These are phyloP conservation scores for Drosophila lini DNA, from an alignment of 1,140 invertebrate genomes.

Conservation along the genomic window DNA sequence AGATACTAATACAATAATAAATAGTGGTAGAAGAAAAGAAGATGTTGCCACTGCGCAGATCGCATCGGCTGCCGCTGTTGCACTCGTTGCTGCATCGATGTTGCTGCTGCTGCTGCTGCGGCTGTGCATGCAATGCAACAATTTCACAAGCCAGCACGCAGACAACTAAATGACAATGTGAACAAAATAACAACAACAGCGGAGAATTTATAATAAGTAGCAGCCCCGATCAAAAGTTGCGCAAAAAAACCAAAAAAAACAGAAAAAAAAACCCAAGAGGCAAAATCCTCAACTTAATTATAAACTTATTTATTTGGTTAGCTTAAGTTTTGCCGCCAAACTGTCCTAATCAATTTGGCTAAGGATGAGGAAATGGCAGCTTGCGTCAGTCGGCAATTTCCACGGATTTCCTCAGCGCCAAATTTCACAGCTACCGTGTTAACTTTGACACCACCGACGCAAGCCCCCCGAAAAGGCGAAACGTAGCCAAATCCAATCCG, in stretches of 20 bases:
- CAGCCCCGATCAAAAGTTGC: constrained; percentile 60
- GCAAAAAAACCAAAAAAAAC: constrained; percentile 44
- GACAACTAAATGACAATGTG: constrained; percentile 81
- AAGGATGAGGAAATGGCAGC: constrained; percentile 77
- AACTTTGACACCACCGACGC: constrained; percentile 78
- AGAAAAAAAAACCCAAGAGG: constrained; percentile 13
- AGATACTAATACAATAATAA: constrained; percentile 56
- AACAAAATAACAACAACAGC: constrained; percentile 69
- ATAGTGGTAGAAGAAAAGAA: constrained; percentile 71
- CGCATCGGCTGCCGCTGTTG: constrained; percentile 46
- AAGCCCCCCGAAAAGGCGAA: constrained; percentile 15
- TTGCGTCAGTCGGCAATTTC: constrained; percentile 49
- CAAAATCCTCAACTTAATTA: constrained; percentile 70
- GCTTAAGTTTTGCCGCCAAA: constrained; percentile 44
- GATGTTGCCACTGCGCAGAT: constrained; percentile 66
- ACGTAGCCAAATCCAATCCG: constrained; percentile 4
- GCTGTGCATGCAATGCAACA: constrained; percentile 73
- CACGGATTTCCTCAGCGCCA: constrained; percentile 76
- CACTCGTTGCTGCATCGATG: constrained; percentile 21
- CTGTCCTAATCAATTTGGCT: constrained; percentile 82
- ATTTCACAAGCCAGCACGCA: constrained; percentile 79
- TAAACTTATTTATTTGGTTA: constrained; percentile 80
- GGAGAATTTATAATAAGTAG: constrained; percentile 75
- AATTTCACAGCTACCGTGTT: constrained; percentile 81
- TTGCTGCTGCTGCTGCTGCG: constrained; percentile 16